Evolutionary conservation across 2,113 vertebrate genomes (phyloP).

Genomic region (Riparia riparia): DNA sequence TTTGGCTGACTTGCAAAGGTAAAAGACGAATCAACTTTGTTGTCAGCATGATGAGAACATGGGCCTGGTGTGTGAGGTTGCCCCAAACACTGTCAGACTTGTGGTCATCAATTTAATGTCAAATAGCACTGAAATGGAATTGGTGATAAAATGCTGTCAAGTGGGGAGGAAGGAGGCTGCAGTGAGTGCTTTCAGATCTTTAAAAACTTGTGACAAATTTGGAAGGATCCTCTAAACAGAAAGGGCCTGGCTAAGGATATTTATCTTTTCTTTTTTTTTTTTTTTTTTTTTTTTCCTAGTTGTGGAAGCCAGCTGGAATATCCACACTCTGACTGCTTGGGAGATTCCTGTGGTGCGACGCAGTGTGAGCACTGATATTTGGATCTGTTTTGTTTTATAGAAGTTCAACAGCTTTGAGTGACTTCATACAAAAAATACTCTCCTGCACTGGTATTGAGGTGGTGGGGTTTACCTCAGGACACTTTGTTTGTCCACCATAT

Average conservation of each 20-base stretch:
- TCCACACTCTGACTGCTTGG: background rate
- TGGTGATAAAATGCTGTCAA: background rate
- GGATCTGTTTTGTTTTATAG: background rate
- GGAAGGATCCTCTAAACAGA: background rate
- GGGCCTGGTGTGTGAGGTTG: background rate
- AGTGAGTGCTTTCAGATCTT: background rate
- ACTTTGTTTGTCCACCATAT: background rate
- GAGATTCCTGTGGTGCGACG: background rate
- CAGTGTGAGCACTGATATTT: background rate
- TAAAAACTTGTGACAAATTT: background rate
- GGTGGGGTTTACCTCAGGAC: background rate
- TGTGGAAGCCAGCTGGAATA: background rate
- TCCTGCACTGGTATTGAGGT: background rate
- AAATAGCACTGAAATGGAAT: background rate
- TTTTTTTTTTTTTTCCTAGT: too few species aligned
- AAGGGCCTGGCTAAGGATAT: background rate
- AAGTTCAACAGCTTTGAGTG: background rate
- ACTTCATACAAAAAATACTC: background rate
- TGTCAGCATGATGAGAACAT: background rate
- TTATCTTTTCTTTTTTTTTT: background rate
- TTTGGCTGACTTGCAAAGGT: background rate
- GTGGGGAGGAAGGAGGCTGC: background rate
- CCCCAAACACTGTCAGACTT: background rate
- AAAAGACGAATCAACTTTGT: background rate
- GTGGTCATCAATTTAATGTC: background rate